A percentile compares a stretch with the other conserved stretches of the same genome.
phyloP scores from a whole-genome alignment of 1,140 invertebrate genomes.

The Tetragonula clypearis region DNA sequence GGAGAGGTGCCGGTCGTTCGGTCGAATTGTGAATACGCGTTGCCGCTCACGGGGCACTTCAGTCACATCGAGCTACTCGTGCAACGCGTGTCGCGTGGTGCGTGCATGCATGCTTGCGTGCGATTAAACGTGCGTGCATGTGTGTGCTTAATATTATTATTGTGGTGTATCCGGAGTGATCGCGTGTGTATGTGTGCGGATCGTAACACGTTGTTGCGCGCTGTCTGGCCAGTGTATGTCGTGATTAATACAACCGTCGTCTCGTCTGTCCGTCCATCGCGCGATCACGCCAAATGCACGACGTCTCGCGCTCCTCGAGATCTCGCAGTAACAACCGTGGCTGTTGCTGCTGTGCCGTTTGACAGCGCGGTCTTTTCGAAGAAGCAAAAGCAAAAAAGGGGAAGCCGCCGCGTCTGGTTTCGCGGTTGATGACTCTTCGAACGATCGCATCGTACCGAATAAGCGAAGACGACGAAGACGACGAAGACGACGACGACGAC shows the following conservation, averaged over 20 bases:
- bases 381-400: constrained; percentile 33
- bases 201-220: constrained; percentile 49
- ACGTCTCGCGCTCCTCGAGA: constrained; percentile 51
- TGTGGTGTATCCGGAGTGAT: constrained; percentile 53
- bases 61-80: constrained; percentile 69
- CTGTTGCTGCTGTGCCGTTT: constrained; percentile 57
- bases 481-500: not conserved
- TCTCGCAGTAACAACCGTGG: constrained; percentile 50
- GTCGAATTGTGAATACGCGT: constrained; percentile 35
- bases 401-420: constrained; percentile 40
- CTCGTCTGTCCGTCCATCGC: constrained; percentile 39
- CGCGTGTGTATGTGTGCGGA: constrained; percentile 57
- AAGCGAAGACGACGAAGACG: constrained; percentile 14
- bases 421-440: constrained; percentile 61
- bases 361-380: constrained; percentile 57
- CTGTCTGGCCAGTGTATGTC: constrained; percentile 45
- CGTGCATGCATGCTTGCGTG: constrained; percentile 60
- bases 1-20: constrained; percentile 39
- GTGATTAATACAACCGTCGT: constrained; percentile 56
- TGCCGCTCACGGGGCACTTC: constrained; percentile 29
- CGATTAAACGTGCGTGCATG: constrained; percentile 54
- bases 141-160: constrained; percentile 48
- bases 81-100: constrained; percentile 55
- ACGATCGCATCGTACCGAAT: constrained; percentile 48
- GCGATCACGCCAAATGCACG: constrained; percentile 60